Percentiles rank a stretch among this genome's conserved stretches.
Conservation (phyloP, 2,888 invertebrate species). For the Drosophila austrosaltans region DNA sequence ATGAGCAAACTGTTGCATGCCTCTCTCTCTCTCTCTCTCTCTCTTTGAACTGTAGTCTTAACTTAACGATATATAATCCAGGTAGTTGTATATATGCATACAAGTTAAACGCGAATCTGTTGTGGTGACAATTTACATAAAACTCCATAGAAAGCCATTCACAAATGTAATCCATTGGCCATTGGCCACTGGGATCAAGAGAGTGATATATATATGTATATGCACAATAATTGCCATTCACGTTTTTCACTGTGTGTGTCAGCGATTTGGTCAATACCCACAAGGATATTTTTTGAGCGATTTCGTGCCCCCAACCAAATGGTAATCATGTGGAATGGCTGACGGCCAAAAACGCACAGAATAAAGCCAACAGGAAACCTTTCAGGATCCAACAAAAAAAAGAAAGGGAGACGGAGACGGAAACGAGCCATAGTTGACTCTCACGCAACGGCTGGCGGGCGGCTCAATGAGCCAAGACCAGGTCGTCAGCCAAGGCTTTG, state of each 20-base stretch:
- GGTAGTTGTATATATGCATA: no score
- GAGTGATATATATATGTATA: slow-evolving; percentile 34
- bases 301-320: slow-evolving; percentile 92
- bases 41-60: slow-evolving; percentile 31
- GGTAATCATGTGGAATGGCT: slow-evolving; percentile 85
- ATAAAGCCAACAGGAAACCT: neutral
- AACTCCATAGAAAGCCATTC: slow-evolving; percentile 90
- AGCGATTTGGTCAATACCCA: slow-evolving; percentile 89
- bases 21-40: no score
- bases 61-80: slow-evolving; percentile 87
- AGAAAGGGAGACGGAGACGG: neutral
- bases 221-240: slow-evolving; percentile 61
- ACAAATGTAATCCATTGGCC: slow-evolving; percentile 90
- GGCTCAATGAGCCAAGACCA: slow-evolving; percentile 62
- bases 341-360: neutral
- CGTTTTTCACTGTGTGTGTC: slow-evolving; percentile 84
- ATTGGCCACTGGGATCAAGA: slow-evolving; percentile 79
- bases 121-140: slow-evolving; percentile 83
- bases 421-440: slow-evolving; percentile 9
- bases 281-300: slow-evolving; percentile 93
- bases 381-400: slow-evolving; percentile 22
- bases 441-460: slow-evolving; percentile 35
- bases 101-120: slow-evolving; percentile 88
- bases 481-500: neutral
- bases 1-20: slow-evolving; percentile 88